phyloP scores from a whole-genome alignment of 2,113 vertebrate species.

The Bettongia penicillata region DNA sequence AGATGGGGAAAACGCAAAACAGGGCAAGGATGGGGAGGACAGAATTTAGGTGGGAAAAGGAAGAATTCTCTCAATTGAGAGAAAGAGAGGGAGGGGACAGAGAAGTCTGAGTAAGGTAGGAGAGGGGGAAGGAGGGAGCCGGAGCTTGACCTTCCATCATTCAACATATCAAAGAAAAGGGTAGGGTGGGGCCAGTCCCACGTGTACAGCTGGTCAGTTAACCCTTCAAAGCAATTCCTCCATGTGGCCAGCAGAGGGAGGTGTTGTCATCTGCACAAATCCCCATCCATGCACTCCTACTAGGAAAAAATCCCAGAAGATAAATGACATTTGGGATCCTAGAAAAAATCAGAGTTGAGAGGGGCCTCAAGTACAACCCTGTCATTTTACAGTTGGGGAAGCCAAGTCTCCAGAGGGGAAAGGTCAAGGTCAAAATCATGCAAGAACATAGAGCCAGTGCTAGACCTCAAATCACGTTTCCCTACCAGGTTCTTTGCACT shows the following conservation, averaged over 20 bases:
- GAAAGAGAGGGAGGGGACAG: neutral
- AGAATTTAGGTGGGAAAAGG: no score
- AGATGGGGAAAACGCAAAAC: neutral
- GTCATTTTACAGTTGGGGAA: neutral
- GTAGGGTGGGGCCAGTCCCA: neutral
- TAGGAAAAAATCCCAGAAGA: neutral
- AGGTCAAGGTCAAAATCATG: neutral
- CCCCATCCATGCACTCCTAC: neutral
- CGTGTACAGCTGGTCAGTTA: neutral
- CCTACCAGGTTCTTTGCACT: neutral
- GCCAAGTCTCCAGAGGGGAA: neutral
- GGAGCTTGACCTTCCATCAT: neutral
- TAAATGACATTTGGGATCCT: neutral
- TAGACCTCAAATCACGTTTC: neutral
- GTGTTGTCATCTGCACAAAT: neutral
- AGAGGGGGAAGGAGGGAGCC: neutral
- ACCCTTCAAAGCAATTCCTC: neutral
- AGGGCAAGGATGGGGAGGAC: neutral
- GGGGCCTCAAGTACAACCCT: neutral
- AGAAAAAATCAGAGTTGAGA: neutral
- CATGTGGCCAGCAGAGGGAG: neutral
- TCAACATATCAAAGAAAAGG: neutral
- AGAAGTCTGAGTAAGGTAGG: neutral
- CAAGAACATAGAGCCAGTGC: rapidly evolving
- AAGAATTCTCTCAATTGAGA: neutral